These are phyloP conservation scores for Montipora foliosa DNA, from an alignment of 64 coral and sea anemone genomes.

Conservation along the genomic window DNA sequence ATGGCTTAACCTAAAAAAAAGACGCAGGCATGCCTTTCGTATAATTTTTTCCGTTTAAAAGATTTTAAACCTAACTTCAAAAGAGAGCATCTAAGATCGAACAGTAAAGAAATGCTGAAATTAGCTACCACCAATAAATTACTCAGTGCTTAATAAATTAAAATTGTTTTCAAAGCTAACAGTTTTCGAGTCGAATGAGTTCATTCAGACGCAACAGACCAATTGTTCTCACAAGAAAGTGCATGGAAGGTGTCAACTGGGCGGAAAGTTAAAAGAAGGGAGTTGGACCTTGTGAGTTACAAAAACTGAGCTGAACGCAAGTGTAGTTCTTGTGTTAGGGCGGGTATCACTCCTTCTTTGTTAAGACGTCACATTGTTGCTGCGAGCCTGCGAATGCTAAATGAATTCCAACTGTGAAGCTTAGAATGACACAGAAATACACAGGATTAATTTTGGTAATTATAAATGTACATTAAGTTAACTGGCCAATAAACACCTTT, in stretches of 20 bases:
- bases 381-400: neutral
- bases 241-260: neutral
- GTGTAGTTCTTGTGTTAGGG: no score
- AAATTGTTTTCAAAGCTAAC: neutral
- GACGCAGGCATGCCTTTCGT: neutral
- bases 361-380: no score
- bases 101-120: neutral
- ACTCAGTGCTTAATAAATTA: neutral
- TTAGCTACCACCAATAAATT: neutral
- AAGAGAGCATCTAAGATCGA: neutral
- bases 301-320: no score
- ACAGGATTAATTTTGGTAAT: neutral
- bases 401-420: neutral
- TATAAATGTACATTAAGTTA: neutral
- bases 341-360: no score
- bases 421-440: neutral
- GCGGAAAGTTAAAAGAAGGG: neutral
- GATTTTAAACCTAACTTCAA: constrained; percentile 12
- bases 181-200: neutral
- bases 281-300: neutral
- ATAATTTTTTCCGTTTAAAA: neutral
- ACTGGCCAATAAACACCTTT: neutral
- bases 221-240: neutral
- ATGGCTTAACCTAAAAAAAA: constrained; percentile 9
- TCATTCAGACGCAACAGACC: neutral